These are phyloP conservation scores for Calosoma granatense DNA, from an alignment of 1,140 invertebrate species.

Conservation along the genomic window DNA sequence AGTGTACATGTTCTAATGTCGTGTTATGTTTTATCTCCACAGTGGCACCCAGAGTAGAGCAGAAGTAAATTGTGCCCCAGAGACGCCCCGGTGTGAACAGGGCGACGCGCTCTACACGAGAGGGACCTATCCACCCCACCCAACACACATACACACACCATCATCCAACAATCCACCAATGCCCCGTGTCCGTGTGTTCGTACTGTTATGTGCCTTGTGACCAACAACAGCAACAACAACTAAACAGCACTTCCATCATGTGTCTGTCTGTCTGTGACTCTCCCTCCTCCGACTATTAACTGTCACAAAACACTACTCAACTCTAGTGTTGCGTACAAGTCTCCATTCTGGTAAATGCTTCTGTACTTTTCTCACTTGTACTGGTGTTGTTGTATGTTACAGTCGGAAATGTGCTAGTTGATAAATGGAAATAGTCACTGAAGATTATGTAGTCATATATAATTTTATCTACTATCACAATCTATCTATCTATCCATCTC, in stretches of 20 bases:
- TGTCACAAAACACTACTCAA: neutral
- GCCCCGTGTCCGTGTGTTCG: no score
- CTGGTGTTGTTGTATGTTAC: slow-evolving; percentile 27
- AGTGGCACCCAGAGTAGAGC: neutral
- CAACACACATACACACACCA: neutral
- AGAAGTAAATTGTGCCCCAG: neutral
- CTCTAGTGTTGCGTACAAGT: neutral
- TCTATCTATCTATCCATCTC: no score
- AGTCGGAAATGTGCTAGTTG: slow-evolving; percentile 31
- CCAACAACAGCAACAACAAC: no score
- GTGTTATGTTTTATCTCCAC: neutral
- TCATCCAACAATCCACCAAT: no score
- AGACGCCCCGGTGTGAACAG: neutral
- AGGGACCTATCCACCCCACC: neutral
- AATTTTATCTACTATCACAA: no score
- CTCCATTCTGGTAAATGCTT: no score
- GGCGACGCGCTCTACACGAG: no score
- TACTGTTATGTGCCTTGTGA: no score
- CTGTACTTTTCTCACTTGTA: no score
- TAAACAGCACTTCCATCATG: no score
- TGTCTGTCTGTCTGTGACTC: no score
- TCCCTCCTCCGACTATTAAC: neutral
- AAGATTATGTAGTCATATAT: no score
- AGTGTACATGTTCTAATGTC: neutral
- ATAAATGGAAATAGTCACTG: slow-evolving; percentile 24